A percentile compares a stretch with the other conserved stretches of the same genome.
Conservation (phyloP, 2,113 vertebrate species). For the Lampris megalopsis region DNA sequence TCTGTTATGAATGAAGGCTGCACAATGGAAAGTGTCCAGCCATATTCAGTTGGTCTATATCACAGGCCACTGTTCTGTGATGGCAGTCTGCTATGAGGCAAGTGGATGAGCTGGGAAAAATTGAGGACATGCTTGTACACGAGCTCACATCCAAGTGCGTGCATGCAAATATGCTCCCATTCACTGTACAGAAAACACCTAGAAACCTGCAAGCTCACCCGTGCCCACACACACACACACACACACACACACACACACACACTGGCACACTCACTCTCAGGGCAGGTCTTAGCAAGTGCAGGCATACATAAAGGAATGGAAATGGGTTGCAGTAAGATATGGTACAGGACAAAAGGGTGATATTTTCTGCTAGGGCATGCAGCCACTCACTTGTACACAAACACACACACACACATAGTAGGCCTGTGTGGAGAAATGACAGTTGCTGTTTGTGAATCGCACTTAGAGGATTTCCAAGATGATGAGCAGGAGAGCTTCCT, state of each 20-base stretch:
- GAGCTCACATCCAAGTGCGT: background rate
- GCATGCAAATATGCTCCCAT: background rate
- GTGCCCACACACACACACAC: constrained; percentile 3
- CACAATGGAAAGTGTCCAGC: background rate
- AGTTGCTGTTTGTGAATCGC: constrained; percentile 4
- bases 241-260: constrained; percentile 19
- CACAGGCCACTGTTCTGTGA: background rate
- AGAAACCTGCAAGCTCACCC: constrained; percentile 1
- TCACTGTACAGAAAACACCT: background rate
- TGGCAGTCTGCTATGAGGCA: background rate
- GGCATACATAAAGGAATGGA: constrained; percentile 33
- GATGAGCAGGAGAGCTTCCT: background rate
- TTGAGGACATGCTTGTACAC: background rate
- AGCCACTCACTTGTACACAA: constrained; percentile 2
- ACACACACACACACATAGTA: background rate
- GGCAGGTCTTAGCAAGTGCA: constrained; percentile 31
- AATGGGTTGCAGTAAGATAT: constrained; percentile 4
- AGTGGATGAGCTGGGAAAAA: background rate
- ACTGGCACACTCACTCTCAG: constrained; percentile 1
- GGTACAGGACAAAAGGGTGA: background rate
- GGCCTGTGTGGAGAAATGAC: constrained; percentile 4
- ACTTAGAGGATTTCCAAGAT: background rate
- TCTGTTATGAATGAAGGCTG: too few species aligned
- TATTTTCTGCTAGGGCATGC: background rate
- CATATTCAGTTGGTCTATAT: background rate